Conservation (phyloP, 2,797 vertebrate genomes). For the Sebastes minor region DNA sequence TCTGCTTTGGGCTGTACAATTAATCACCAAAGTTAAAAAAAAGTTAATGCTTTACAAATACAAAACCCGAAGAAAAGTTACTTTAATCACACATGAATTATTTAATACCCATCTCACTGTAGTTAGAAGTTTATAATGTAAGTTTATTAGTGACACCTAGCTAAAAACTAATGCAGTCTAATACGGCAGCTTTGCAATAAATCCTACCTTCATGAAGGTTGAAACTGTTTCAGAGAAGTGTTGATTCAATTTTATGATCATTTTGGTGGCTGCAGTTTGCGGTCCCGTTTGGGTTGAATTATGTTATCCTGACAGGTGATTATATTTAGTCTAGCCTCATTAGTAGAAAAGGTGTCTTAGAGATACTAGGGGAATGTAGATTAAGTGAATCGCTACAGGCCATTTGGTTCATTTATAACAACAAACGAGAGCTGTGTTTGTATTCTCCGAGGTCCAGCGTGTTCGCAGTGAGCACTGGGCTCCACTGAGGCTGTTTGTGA, state of each 20-base stretch:
- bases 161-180: not conserved
- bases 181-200: not conserved
- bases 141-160: no score
- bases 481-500: not conserved
- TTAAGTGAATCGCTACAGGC: not conserved
- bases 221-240: not conserved
- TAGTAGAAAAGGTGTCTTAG: not conserved
- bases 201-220: not conserved
- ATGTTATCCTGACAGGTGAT: not conserved
- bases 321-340: not conserved
- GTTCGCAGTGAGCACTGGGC: not conserved
- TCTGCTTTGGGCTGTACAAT: conserved; percentile 5
- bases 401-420: not conserved
- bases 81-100: not conserved
- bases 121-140: not conserved
- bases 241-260: not conserved
- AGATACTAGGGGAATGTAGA: not conserved
- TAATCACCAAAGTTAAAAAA: conserved; percentile 14
- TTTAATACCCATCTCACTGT: not conserved
- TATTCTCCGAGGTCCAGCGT: not conserved
- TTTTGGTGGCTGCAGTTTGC: not conserved
- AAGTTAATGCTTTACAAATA: conserved; percentile 7
- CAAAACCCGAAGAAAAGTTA: not conserved
- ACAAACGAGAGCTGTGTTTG: not conserved
- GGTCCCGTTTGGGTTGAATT: not conserved